Base-by-base conservation (phyloP, 2,888 invertebrate species). In the Zelleria hepariella region DNA sequence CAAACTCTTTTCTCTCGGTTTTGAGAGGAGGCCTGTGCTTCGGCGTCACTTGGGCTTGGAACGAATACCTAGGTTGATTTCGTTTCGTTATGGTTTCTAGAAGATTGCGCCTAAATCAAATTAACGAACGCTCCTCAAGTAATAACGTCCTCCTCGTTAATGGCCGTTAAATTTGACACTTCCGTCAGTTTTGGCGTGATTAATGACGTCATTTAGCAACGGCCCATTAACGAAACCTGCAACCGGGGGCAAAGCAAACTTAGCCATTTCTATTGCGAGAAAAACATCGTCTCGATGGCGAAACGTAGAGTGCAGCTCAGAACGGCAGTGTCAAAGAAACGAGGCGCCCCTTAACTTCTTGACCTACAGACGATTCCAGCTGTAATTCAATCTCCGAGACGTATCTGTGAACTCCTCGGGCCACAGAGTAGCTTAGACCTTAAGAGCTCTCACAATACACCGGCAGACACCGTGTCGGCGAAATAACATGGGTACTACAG, bases 321-420 rank as follows among this genome's bases (percentile, higher is more conserved):
- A 32, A 42, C 15, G 5, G 15, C 26, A n/a, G 1, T 27, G 10
- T 58, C 21, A 56, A 56, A 56, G 56, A 21, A 20, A 56, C n/a
- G 21, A 18, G 42, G 32, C 42, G 21, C 32, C 20, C 20, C 15
- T 15, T 42, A 42, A 42, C 32, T 27, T 32, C 56, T 56, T 32
- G 42, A 42, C 56, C 42, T 23, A 56, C 20, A 42, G 27, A 24
- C 42, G 54, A 25, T 24, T 25, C 26, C 32, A 42, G 32, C 61
- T 60, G 75, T 76, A 79, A 82, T 75, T 77, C 75, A 80, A 82
- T 83, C 78, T 80, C 78, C 76, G 67, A 73, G 64, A 68, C 69
- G 72, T 69, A 71, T 72, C 71, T 69, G 70, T 70, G 70, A 67
- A 66, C 67, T 66, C 63, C 67, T 65, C 63, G 66, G 57, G 26